Evolutionary conservation across 2,797 vertebrate species (phyloP).

Genomic region (Sebastiscus albofasciatus): DNA sequence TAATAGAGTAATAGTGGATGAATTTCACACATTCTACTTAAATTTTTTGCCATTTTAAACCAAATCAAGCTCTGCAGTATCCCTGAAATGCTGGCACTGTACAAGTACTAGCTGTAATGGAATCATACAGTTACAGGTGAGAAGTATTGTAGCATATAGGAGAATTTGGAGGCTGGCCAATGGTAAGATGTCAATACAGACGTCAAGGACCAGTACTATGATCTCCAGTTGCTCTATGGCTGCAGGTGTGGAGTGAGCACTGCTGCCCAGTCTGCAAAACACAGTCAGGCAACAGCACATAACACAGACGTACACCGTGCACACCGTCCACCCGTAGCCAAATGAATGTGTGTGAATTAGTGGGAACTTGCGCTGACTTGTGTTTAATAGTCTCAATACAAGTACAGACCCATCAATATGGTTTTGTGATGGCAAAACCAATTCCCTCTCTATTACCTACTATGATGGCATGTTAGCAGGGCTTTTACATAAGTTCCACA

Average conservation of each 20-base stretch:
- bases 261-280: slow-evolving; percentile 86
- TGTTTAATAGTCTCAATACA: not conserved
- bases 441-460: not conserved
- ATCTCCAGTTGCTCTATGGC: slow-evolving; percentile 91
- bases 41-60: not conserved
- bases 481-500: not conserved
- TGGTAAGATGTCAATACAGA: slow-evolving; percentile 80
- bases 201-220: slow-evolving; percentile 97
- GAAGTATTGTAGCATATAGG: slow-evolving; percentile 64
- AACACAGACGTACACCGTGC: slow-evolving; percentile 88
- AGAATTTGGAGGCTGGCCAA: slow-evolving; percentile 88
- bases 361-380: not conserved
- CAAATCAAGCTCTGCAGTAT: not conserved
- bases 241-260: slow-evolving; percentile 86
- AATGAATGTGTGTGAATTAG: not conserved
- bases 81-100: not conserved
- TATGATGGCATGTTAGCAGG: not conserved
- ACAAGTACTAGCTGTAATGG: not conserved
- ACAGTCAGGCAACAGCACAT: slow-evolving; percentile 82
- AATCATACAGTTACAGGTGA: not conserved
- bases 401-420: not conserved
- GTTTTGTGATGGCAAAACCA: not conserved
- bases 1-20: not conserved
- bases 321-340: slow-evolving; percentile 84
- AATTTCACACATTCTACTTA: not conserved